These are phyloP conservation scores for Acinonyx jubatus DNA, from an alignment of 2,113 vertebrate species.

Conservation along the genomic window DNA sequence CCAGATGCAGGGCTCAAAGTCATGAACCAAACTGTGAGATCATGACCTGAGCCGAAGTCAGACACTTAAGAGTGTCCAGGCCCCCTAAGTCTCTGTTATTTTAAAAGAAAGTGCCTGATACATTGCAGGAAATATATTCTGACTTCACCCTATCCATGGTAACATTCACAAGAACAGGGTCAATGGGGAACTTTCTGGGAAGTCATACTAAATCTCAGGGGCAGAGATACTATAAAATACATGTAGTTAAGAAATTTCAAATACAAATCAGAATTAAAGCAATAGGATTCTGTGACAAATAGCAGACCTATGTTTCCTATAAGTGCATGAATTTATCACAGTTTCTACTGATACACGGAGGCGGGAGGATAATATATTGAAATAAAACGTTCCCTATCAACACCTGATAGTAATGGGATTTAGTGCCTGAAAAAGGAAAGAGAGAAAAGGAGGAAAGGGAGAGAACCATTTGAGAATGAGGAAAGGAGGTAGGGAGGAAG, in stretches of 20 bases:
- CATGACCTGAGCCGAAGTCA: too few relatives aligned
- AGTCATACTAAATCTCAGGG: background rate
- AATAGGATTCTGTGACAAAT: constrained; percentile 1
- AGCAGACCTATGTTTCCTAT: background rate
- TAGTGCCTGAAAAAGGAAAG: background rate
- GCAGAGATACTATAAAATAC: background rate
- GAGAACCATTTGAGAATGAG: background rate
- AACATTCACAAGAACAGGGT: background rate
- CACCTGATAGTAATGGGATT: background rate
- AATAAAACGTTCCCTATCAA: background rate
- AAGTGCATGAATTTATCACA: background rate
- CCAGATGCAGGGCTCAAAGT: too few relatives aligned
- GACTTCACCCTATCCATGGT: background rate
- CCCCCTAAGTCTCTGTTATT: background rate
- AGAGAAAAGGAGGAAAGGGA: background rate
- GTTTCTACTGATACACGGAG: background rate
- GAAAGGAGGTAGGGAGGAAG: background rate
- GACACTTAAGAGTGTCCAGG: too few relatives aligned
- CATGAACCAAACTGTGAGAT: too few relatives aligned
- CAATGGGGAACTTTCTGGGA: background rate
- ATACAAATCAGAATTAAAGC: background rate
- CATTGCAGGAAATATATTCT: background rate
- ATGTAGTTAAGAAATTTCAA: background rate
- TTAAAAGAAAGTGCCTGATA: background rate
- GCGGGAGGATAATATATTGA: background rate